A percentile compares a stretch with the other conserved stretches of the same genome.
Evolutionary conservation across 2,113 vertebrate species (phyloP).

Genomic region (Geothlypis trichas): DNA sequence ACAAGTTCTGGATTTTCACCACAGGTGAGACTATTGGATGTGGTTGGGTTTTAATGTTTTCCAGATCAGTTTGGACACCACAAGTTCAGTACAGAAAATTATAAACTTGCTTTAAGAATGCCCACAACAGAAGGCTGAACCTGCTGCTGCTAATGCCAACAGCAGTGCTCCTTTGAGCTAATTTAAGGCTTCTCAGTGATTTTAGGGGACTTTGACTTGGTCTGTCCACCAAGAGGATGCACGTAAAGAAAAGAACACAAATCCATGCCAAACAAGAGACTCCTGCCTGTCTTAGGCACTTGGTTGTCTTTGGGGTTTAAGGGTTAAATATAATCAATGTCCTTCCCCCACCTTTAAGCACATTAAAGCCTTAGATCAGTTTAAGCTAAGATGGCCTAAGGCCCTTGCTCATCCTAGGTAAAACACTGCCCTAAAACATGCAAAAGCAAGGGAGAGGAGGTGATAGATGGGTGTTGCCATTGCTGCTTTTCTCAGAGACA

Average conservation of each 20-base stretch:
- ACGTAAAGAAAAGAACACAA: neutral
- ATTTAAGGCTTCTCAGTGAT: neutral
- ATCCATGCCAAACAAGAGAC: neutral
- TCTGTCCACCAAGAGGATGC: neutral
- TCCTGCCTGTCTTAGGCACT: neutral
- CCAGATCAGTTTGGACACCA: neutral
- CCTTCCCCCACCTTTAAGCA: slow-evolving; percentile 7
- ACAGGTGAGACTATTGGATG: neutral
- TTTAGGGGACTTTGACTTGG: neutral
- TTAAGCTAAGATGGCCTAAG: slow-evolving; percentile 16
- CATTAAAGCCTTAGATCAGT: neutral
- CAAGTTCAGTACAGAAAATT: neutral
- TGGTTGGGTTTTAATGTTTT: neutral
- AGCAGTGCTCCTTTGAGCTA: neutral
- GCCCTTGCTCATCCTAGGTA: neutral
- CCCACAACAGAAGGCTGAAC: neutral
- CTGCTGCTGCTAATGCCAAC: neutral
- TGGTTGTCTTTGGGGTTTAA: rapidly evolving
- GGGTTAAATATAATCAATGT: neutral
- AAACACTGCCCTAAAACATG: neutral
- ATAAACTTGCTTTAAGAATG: neutral
- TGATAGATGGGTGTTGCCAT: neutral
- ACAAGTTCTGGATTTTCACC: neutral
- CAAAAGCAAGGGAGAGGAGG: neutral
- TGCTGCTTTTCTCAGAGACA: neutral